Base-by-base conservation (phyloP, 2,113 vertebrate genomes). In the Neogale vison region DNA sequence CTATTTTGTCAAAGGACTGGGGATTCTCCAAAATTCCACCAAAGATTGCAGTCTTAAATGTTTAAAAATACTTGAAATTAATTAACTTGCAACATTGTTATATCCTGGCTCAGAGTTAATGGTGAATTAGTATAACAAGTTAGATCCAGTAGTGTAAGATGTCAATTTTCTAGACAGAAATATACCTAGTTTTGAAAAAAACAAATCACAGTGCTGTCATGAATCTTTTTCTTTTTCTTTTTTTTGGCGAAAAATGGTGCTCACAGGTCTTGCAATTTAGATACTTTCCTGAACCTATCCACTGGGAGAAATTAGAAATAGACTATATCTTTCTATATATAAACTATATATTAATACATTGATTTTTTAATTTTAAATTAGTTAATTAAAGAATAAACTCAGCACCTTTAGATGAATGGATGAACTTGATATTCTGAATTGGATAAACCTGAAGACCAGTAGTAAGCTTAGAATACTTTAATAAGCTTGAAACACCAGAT, bases 401-500 rank as follows among this genome's bases (percentile, higher is more conserved):
- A 45, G 45, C 80, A 8, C 1, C 9, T 69, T 91, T 36, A 24
- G 31, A 72, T 47, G 0, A 90, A 77, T 65, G 42, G n/a, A 71
- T 77, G 10, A 80, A 21, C 26, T 9, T 65, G 4, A 34, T 50
- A 24, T 71, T 81, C 23, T 96, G 74, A 94, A 52, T 85, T 26
- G 61, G 10, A 76, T 6, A 93, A 69, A 95, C 9, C 34, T n/a
- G 31, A 74, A 85, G 23, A 50, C 3, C 24, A 29, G 17, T 39
- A 47, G 26, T 84, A 82, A 81, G 18, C 42, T 63, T 57, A 31
- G 50, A 79, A 26, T 63, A 52, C 10, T 77, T 79, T 91, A 93
- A 80, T 96, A 90, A 45, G 9, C 23, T 94, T 95, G 79, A 79
- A 92, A 95, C 13, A 90, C n/a, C 86, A 95, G 47, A 90, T 57